Conservation (phyloP, 2,888 invertebrate species). For the Sussaba pulchella region DNA sequence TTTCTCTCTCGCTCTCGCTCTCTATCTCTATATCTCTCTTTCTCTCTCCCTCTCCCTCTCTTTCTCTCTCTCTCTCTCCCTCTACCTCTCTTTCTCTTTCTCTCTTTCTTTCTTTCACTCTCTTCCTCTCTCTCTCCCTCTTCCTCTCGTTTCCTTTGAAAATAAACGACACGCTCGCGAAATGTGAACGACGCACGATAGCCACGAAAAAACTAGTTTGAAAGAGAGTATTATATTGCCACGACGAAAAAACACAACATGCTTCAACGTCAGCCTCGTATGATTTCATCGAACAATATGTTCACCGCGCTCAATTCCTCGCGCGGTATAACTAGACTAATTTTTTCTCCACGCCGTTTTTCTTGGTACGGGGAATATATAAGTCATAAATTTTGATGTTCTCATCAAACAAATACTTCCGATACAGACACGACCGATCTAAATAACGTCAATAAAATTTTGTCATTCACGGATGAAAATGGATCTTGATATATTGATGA, state of each 20-base stretch:
- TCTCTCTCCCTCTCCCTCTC: no score
- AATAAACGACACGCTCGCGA: constrained; percentile 12
- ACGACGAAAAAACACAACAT: constrained; percentile 21
- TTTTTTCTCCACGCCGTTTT: constrained; percentile 15
- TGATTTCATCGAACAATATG: constrained; percentile 24
- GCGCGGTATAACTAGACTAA: constrained; percentile 28
- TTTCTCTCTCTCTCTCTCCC: not conserved
- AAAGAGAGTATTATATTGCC: constrained; percentile 31
- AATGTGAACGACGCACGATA: constrained; percentile 24
- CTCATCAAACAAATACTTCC: no score
- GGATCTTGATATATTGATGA: no score
- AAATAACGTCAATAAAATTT: no score
- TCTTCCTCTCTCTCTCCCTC: not conserved
- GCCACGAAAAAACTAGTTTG: constrained; percentile 27
- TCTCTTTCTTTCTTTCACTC: not conserved
- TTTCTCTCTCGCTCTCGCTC: no score
- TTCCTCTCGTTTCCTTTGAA: not conserved
- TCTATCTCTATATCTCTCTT: no score
- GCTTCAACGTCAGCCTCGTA: constrained; percentile 46
- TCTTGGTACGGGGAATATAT: not conserved
- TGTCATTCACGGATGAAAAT: no score
- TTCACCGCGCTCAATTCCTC: not conserved
- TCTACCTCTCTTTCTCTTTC: constrained; percentile 15
- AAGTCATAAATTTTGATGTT: no score
- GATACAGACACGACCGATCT: no score